These are phyloP conservation scores for Eumacrocentrus americanus DNA, from an alignment of 2,888 invertebrate genomes.

Conservation along the genomic window DNA sequence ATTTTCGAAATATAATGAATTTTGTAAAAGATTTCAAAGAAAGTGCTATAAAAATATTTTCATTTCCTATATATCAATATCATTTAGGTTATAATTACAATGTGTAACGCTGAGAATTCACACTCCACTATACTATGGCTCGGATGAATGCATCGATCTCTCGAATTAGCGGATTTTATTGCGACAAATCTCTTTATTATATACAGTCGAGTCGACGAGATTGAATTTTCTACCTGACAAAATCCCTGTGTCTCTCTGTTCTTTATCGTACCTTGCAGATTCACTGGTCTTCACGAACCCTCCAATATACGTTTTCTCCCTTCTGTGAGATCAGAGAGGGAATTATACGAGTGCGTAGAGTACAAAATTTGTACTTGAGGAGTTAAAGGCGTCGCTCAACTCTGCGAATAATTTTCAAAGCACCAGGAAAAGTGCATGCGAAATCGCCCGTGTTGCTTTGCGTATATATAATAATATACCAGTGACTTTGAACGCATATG, in stretches of 20 bases:
- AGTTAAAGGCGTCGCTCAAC: not conserved
- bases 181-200: not conserved
- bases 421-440: not conserved
- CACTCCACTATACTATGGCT: no score
- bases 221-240: conserved; percentile 55
- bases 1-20: no score
- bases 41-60: no score
- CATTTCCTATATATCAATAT: no score
- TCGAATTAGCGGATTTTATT: conserved; percentile 15
- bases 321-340: not conserved
- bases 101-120: no score
- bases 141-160: conserved; percentile 7
- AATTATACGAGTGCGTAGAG: conserved; percentile 1
- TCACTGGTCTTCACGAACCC: conserved; percentile 38
- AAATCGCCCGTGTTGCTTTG: not conserved
- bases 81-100: no score
- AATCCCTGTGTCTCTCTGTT: conserved; percentile 38
- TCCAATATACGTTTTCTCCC: conserved; percentile 8
- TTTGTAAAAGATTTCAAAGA: no score
- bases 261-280: conserved; percentile 29
- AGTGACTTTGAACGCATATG: not conserved
- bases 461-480: no score
- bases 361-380: not conserved
- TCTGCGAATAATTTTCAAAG: not conserved
- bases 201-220: conserved; percentile 26